Conservation (phyloP, 2,113 vertebrate genomes). For the Brienomyrus brachyistius region DNA sequence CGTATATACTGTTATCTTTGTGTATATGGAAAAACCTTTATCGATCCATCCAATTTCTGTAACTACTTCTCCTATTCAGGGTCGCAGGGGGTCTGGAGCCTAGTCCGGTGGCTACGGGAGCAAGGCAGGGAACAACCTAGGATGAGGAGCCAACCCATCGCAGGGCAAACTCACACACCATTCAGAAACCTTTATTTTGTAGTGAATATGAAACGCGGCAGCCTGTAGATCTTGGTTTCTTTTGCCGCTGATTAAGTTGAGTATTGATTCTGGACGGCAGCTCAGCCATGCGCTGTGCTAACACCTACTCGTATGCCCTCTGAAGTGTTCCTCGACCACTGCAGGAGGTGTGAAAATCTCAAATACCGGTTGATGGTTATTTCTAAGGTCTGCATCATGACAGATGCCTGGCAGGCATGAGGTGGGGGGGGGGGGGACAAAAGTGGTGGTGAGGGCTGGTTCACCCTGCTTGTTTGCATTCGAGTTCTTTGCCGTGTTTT, state of each 20-base stretch:
- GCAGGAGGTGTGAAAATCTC: constrained; percentile 14
- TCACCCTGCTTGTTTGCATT: not conserved
- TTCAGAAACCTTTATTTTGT: not conserved
- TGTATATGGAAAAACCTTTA: not conserved
- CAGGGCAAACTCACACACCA: not conserved
- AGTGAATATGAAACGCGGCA: not conserved
- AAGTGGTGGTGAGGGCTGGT: not conserved
- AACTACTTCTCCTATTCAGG: not conserved
- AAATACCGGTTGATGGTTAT: constrained; percentile 1
- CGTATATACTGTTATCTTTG: not conserved
- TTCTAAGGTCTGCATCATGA: not conserved
- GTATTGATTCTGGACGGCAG: not conserved
- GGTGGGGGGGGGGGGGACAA: not conserved
- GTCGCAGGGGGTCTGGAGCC: not conserved
- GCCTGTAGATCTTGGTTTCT: not conserved
- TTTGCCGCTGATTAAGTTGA: not conserved
- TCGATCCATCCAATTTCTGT: not conserved
- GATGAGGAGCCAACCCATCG: not conserved
- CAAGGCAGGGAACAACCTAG: not conserved
- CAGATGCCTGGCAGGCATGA: not conserved
- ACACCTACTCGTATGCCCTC: constrained; percentile 8
- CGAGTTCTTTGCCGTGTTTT: not conserved
- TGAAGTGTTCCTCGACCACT: not conserved
- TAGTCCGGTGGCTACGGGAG: not conserved
- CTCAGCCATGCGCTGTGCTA: not conserved